Evolutionary conservation across 2,113 vertebrate genomes (phyloP).

Genomic region (Desmodus rotundus): DNA sequence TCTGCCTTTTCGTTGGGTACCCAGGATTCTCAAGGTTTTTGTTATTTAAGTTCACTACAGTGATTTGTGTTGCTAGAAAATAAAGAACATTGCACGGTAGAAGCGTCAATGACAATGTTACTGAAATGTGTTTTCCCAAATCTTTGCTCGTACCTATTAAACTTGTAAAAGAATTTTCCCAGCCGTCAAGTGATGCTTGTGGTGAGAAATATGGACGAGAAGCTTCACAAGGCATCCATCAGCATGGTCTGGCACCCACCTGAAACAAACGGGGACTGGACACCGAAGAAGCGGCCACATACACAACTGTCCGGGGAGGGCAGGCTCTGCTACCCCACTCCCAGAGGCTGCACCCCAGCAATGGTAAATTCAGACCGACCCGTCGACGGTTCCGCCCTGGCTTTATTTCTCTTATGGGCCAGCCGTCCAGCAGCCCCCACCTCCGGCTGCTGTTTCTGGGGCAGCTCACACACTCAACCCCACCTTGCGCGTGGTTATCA

Average conservation of each 20-base stretch:
- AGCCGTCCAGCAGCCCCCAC: accelerated
- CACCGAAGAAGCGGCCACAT: no score
- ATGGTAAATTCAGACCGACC: no score
- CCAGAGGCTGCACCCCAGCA: no score
- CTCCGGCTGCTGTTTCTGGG: background rate
- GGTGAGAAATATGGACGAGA: background rate
- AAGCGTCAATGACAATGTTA: background rate
- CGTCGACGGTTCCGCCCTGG: accelerated
- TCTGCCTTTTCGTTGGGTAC: background rate
- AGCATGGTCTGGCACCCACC: no score
- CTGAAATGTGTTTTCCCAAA: background rate
- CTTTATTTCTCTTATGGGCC: background rate
- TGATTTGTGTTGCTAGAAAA: background rate
- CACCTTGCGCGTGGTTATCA: accelerated
- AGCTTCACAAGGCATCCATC: background rate
- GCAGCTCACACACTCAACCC: accelerated
- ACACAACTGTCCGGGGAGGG: no score
- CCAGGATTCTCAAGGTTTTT: background rate
- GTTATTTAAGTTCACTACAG: background rate
- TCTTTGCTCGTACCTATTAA: background rate
- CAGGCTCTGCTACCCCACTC: no score
- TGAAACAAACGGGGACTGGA: no score
- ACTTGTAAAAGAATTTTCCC: background rate
- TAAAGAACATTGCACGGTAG: background rate
- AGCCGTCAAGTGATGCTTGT: background rate